Evolutionary conservation across 1,140 invertebrate genomes (phyloP), one percentile per base, ranked within the genome.

Genomic region (Bombus huntii): DNA sequence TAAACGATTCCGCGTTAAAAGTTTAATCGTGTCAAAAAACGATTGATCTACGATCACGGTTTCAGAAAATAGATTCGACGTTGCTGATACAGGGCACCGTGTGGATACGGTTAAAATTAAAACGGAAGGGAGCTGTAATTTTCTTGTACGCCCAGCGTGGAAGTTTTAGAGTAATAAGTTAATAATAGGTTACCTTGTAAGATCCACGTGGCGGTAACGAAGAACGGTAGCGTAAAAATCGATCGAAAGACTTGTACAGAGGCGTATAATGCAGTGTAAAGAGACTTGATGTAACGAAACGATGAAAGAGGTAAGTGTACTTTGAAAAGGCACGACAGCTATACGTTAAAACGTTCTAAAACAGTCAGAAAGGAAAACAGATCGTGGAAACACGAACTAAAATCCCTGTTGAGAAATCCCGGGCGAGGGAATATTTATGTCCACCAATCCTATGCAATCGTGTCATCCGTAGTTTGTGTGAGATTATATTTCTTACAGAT

Each of bases 131-230:
- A 25, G 6, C 25, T 15, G 42, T 39, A 39, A 47, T 75, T 74
- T 71, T 34, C 75, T 66, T 66, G 3, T 13, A 22, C n/a, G n/a
- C 57, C 47, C 42, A 70, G 39, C 47, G 37, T 53, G 6, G 9
- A 78, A 78, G 65, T 78, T 79, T 15, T 39, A 84, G 53, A 59
- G 82, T 71, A 71, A 70, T 71, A 79, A 71, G 82, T 83, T 83
- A 83, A 83, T 83, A 78, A 84, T 79, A 57, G 75, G 62, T 71
- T 66, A 37, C 59, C 47, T 71, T 62, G 82, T 39, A 25, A 71
- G 75, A 76, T 84, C 78, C 31, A 84, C 82, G 82, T 84, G 82
- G 82, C 82, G 39, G 53, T 78, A 84, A 84, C 66, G 34, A 84
- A 84, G 75, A 71, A 42, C 66, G 5, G n/a, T 5, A 44, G 82